Base-by-base conservation (phyloP, 1,140 invertebrate genomes). In the Megathymus violae region DNA sequence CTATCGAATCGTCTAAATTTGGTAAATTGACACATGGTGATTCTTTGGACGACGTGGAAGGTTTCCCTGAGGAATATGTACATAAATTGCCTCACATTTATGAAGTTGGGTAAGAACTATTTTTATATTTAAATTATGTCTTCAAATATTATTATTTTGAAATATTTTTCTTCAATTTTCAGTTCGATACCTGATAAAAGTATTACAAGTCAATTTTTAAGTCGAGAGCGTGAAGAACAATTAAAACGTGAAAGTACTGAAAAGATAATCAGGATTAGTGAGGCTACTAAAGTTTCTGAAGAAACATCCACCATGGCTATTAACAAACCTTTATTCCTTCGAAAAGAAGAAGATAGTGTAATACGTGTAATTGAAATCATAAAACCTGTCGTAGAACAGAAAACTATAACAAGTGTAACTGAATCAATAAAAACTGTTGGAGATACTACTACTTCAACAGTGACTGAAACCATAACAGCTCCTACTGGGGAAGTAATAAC, bases 21-120 rank as follows among this genome's bases (percentile, higher is more conserved):
- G 69, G 82, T 10, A 86, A 82, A 67, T 63, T 91, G 34, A 82
- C 80, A 3, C 85, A 91, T 62, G 90, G 91, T 11, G 91, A 92
- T 67, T 92, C 91, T 15, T 73, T 92, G 27, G 91, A 92, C 79
- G 91, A 92, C 34, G 90, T 91, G 3, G 91, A 92, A 85, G 89
- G 84, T 3, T 92, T 92, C 61, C 90, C 90, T 19, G 88, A 91
- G 77, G 91, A 92, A 65, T 90, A 91, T 51, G 74, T 91, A 6
- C 86, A 87, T 62, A 91, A 86, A 76, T 60, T 92, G 36, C 91
- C 91, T 31, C 85, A 91, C 68, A 92, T 92, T 41, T 75, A 81
- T 34, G 91, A 92, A 85, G 78, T 85, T 27, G 80, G 85, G 90
- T 91, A 78, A 73, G 75, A 56, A 67, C 63, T 46, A 46, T 22